Conservation (phyloP, 2,797 vertebrate genomes). For the Anolis apletophallus region DNA sequence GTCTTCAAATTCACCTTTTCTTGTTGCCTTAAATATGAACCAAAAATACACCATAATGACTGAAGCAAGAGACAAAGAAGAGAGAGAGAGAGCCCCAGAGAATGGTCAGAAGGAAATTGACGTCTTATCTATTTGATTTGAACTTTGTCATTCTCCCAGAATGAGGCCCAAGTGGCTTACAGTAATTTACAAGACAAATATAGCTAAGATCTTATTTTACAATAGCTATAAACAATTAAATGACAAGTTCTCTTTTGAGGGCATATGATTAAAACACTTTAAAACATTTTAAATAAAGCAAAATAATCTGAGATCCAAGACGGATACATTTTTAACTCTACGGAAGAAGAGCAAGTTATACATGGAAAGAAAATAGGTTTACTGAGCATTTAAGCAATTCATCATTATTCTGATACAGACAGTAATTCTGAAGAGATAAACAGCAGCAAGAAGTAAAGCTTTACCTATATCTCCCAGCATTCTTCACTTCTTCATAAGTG, state of each 20-base stretch:
- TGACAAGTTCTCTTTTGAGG: no score
- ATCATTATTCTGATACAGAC: not conserved
- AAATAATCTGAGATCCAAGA: not conserved
- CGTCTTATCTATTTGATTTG: no score
- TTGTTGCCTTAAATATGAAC: not conserved
- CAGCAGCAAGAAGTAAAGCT: not conserved
- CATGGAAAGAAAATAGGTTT: not conserved
- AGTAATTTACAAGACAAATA: no score
- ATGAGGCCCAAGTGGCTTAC: no score
- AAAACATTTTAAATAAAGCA: no score
- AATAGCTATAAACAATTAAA: no score
- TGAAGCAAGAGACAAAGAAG: not conserved
- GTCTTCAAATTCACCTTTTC: not conserved
- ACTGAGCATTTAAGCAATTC: not conserved
- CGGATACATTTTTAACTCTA: not conserved
- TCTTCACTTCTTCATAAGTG: constrained; percentile 96
- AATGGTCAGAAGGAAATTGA: not conserved
- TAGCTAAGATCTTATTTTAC: no score
- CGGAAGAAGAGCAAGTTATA: not conserved
- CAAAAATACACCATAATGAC: not conserved
- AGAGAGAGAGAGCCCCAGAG: not conserved
- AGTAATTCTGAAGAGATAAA: not conserved
- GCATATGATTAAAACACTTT: no score
- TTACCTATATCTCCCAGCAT: constrained; percentile 93
- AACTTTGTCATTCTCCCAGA: no score